Evolutionary conservation across 2,888 invertebrate species (phyloP).

Genomic region (Apodemia mormo): DNA sequence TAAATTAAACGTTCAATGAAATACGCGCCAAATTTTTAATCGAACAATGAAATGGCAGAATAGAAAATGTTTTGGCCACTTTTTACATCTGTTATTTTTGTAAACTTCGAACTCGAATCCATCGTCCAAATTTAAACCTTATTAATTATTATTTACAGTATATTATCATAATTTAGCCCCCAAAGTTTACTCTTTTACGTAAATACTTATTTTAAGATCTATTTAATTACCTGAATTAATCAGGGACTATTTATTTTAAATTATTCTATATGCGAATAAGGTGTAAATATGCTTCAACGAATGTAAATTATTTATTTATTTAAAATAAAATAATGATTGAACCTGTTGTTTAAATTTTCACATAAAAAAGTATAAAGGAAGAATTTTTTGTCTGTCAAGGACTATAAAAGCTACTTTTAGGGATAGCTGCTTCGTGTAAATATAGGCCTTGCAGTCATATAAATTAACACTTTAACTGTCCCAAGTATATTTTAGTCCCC

Average conservation of each 20-base stretch:
- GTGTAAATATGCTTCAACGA: slow-evolving; percentile 72
- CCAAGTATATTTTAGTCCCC: no score
- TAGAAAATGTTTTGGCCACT: not conserved
- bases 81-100: not conserved
- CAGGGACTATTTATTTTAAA: slow-evolving; percentile 44
- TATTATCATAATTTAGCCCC: not conserved
- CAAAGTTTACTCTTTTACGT: slow-evolving; percentile 6
- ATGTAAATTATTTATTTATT: slow-evolving; percentile 80
- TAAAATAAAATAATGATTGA: slow-evolving; percentile 46
- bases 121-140: not conserved
- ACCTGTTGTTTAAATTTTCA: slow-evolving; percentile 27
- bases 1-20: no score
- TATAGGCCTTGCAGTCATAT: no score
- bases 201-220: slow-evolving; percentile 16
- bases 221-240: slow-evolving; percentile 18
- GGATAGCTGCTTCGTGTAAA: no score
- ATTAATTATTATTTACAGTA: not conserved
- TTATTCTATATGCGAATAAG: slow-evolving; percentile 59
- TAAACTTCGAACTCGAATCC: not conserved
- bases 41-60: not conserved
- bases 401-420: no score
- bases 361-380: not conserved
- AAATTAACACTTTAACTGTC: no score
- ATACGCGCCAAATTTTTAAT: no score
- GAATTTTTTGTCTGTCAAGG: no score